Evolutionary conservation across 1,140 invertebrate species (phyloP).

Genomic region (Sycophaga agraensis): DNA sequence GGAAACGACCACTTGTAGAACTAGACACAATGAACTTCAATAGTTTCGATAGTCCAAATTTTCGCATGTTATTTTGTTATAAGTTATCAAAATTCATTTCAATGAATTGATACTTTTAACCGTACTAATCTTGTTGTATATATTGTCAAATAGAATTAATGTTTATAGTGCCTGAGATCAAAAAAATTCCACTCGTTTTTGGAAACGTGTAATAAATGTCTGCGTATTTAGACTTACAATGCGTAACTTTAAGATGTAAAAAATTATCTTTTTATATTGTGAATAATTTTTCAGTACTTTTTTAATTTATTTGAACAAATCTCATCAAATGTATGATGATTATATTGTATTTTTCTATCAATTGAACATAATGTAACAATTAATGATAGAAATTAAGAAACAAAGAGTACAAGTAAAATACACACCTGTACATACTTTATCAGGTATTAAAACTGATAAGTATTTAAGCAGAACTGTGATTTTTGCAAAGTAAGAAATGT

Average conservation of each 20-base stretch:
- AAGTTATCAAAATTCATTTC: not conserved
- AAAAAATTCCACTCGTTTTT: constrained; percentile 5
- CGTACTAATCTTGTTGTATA: not conserved
- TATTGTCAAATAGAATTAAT: not conserved
- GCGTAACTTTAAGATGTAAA: not conserved
- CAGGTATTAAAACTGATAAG: not conserved
- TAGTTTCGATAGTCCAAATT: not conserved
- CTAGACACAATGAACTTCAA: constrained; percentile 36
- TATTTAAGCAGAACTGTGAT: constrained; percentile 34
- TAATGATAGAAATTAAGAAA: constrained; percentile 6
- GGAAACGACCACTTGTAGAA: constrained; percentile 46
- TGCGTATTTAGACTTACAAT: too few relatives aligned
- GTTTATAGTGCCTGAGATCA: constrained; percentile 8
- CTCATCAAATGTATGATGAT: not conserved
- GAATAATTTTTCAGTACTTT: not conserved
- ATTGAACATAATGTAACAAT: constrained; percentile 7
- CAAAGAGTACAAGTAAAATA: constrained; percentile 22
- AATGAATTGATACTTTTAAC: not conserved
- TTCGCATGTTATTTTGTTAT: constrained; percentile 2
- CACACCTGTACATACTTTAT: constrained; percentile 23
- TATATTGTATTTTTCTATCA: constrained; percentile 11
- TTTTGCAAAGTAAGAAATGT: constrained; percentile 27
- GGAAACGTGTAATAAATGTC: too few relatives aligned
- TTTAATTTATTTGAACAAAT: constrained; percentile 6
- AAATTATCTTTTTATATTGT: not conserved